Percentiles rank a stretch among this genome's conserved stretches.
phyloP scores from a whole-genome alignment of 2,113 vertebrate species.

The Microcebus ravelobensis region DNA sequence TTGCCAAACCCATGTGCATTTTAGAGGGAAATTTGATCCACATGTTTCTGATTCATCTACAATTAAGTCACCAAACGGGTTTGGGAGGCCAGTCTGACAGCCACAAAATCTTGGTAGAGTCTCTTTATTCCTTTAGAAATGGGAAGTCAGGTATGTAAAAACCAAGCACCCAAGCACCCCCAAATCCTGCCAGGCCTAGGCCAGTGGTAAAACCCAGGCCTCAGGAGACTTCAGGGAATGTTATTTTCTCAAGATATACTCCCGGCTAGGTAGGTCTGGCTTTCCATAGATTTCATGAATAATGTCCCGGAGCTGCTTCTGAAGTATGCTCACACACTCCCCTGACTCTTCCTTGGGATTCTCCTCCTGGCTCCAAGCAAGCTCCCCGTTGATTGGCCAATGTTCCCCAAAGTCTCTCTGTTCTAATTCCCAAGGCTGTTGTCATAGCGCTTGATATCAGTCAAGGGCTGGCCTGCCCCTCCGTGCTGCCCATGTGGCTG shows the following conservation, averaged over 20 bases:
- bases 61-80: slow-evolving; percentile 40
- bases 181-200: background rate
- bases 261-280: background rate
- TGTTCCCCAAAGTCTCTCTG: slow-evolving; percentile 25
- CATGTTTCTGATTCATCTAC: slow-evolving; percentile 44
- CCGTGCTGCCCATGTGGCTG: slow-evolving; percentile 69
- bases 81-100: background rate
- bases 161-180: background rate
- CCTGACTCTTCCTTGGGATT: background rate
- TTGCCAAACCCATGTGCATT: slow-evolving; percentile 26
- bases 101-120: background rate
- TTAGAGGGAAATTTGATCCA: slow-evolving; percentile 48
- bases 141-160: background rate
- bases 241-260: background rate
- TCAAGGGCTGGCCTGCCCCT: slow-evolving; percentile 55
- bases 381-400: background rate
- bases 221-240: background rate
- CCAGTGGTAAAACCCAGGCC: background rate
- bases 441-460: background rate
- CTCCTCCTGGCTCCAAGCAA: background rate
- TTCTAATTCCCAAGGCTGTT: slow-evolving; percentile 53
- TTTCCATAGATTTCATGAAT: background rate
- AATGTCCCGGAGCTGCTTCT: background rate
- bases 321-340: too few species aligned
- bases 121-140: background rate